A percentile compares a stretch with the other conserved stretches of the same genome.
Conservation (phyloP, 2,888 invertebrate genomes). For the Cartodere bifasciata region DNA sequence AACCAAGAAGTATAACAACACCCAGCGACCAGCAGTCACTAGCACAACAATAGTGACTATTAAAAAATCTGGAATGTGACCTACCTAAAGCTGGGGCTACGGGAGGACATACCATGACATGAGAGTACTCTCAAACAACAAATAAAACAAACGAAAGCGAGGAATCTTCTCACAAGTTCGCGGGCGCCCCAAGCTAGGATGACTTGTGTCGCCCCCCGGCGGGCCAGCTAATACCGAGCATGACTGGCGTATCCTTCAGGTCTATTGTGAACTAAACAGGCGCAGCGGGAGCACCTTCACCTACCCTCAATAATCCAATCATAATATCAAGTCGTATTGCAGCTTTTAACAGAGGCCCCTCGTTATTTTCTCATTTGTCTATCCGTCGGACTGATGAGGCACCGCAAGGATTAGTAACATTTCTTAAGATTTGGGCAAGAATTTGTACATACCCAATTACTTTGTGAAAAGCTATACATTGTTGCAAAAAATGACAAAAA, state of each 20-base stretch:
- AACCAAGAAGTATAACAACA: too few species aligned
- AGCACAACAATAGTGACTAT: too few species aligned
- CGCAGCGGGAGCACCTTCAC: conserved; percentile 28
- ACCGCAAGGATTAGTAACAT: conserved; percentile 1
- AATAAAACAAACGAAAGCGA: conserved; percentile 14
- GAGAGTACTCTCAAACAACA: conserved; percentile 11
- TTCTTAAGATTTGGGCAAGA: too few species aligned
- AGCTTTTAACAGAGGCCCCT: conserved; percentile 18
- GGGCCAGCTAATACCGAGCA: conserved; percentile 31
- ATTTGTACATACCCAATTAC: too few species aligned
- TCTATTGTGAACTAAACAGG: conserved; percentile 33
- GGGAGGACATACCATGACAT: conserved; percentile 9
- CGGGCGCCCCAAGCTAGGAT: conserved; percentile 23
- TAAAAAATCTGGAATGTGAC: conserved; percentile 5
- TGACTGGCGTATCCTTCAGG: conserved; percentile 31
- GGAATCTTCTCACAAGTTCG: conserved; percentile 21
- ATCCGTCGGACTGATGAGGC: too few species aligned
- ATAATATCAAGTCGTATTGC: conserved; percentile 26
- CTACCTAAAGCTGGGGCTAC: too few species aligned
- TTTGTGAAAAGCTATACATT: too few species aligned
- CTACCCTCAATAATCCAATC: conserved; percentile 26
- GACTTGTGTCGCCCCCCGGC: conserved; percentile 31
- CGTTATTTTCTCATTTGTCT: conserved; percentile 23
- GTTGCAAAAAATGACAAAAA: too few species aligned
- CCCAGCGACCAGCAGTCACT: too few species aligned